Evolutionary conservation across 2,113 vertebrate species (phyloP).

Genomic region (Ophiodon elongatus): DNA sequence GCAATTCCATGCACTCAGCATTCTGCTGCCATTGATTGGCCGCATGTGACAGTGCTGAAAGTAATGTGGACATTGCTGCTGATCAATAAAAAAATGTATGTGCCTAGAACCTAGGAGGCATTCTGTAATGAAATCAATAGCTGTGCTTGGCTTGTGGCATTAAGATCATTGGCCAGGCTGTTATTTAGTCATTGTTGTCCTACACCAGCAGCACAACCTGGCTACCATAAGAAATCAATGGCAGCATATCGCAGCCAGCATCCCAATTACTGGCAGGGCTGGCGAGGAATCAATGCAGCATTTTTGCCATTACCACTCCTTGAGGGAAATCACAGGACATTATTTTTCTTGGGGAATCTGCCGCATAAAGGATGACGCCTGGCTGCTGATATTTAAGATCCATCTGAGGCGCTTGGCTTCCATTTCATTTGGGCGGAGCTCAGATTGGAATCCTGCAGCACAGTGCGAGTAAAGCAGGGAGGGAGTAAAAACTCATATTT

Average conservation of each 20-base stretch:
- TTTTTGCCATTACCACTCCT: slow-evolving; percentile 78
- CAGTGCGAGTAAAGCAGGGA: background rate
- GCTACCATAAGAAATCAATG: slow-evolving; percentile 83
- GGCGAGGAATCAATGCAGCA: slow-evolving; percentile 80
- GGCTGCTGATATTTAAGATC: slow-evolving; percentile 35
- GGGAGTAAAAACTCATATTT: slow-evolving; percentile 14
- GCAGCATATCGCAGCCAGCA: slow-evolving; percentile 74
- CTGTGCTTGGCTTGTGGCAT: slow-evolving; percentile 81
- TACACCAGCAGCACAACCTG: slow-evolving; percentile 75
- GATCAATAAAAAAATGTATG: slow-evolving; percentile 84
- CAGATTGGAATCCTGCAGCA: background rate
- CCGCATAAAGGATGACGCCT: slow-evolving; percentile 27
- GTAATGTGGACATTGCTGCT: slow-evolving; percentile 74
- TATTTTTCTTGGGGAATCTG: slow-evolving; percentile 63
- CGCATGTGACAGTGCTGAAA: slow-evolving; percentile 74
- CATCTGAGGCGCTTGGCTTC: slow-evolving; percentile 22
- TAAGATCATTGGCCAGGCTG: slow-evolving; percentile 80
- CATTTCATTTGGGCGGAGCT: slow-evolving; percentile 11
- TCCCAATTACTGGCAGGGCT: slow-evolving; percentile 81
- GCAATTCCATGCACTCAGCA: slow-evolving; percentile 57
- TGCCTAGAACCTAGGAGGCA: slow-evolving; percentile 80
- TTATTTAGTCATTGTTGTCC: slow-evolving; percentile 84
- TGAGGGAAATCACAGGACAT: slow-evolving; percentile 80
- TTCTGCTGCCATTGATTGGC: slow-evolving; percentile 69
- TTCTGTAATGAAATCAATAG: slow-evolving; percentile 86